phyloP scores from a whole-genome alignment of 2,797 vertebrate species.

The Pteronotus mesoamericanus region DNA sequence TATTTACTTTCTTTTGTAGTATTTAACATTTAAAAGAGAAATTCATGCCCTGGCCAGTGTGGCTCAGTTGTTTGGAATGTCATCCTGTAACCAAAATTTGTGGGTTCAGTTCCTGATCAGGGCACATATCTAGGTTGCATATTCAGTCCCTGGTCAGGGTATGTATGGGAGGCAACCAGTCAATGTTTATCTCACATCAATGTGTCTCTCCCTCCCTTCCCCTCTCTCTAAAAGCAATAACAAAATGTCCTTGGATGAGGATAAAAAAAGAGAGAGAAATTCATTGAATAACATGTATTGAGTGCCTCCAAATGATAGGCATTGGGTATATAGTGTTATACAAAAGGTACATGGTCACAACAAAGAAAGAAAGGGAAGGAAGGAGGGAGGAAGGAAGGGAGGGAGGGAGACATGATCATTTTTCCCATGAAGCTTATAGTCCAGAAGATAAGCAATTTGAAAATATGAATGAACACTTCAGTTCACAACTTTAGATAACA shows the following conservation, averaged over 20 bases:
- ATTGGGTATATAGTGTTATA: not conserved
- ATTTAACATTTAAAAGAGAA: constrained; percentile 43
- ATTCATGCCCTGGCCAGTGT: not conserved
- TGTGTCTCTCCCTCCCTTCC: not conserved
- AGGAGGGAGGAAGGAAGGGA: not conserved
- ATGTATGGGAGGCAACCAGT: not conserved
- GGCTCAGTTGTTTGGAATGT: not conserved
- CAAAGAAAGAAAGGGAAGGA: not conserved
- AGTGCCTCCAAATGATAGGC: not conserved
- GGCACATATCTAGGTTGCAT: not conserved
- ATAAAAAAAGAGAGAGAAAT: not conserved
- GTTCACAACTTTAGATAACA: not conserved
- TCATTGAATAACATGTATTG: not conserved
- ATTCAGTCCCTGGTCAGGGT: not conserved
- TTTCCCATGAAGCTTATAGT: not conserved
- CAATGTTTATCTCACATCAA: not conserved
- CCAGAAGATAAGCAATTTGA: not conserved
- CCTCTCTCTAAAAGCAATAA: not conserved
- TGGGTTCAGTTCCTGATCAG: not conserved
- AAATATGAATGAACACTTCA: not conserved
- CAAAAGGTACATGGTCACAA: not conserved
- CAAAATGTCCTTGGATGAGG: not conserved
- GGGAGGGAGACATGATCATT: not conserved
- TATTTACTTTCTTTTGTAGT: constrained; percentile 25
- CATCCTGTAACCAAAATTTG: not conserved